phyloP scores from a whole-genome alignment of 2,113 vertebrate species.

The Atherinomorus stipes region DNA sequence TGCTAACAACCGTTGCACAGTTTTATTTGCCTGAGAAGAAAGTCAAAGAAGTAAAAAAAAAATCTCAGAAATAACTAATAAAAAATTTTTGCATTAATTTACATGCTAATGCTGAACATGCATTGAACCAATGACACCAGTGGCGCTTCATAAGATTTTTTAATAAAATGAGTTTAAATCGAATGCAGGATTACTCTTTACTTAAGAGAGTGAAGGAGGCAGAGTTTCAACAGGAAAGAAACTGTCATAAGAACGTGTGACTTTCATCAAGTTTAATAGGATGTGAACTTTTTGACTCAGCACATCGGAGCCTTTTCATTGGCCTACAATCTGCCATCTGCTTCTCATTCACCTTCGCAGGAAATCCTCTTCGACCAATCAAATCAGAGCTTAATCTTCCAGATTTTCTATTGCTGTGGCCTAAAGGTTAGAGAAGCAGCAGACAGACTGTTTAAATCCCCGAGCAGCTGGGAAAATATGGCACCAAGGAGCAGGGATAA shows the following conservation, averaged over 20 bases:
- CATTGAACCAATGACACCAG: not conserved
- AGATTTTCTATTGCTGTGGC: conserved; percentile 35
- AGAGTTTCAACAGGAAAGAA: conserved; percentile 38
- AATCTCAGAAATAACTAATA: not conserved
- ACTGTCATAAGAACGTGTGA: conserved; percentile 31
- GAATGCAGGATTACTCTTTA: not conserved
- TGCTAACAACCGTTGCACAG: too few species aligned
- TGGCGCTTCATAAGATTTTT: too few species aligned
- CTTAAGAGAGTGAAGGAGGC: not conserved
- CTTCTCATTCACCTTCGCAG: conserved; percentile 70
- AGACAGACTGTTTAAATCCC: conserved; percentile 41
- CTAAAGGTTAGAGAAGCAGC: conserved; percentile 55
- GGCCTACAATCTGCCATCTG: conserved; percentile 63
- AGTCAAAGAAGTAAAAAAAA: not conserved
- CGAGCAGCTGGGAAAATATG: conserved; percentile 50
- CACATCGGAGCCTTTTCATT: conserved; percentile 54
- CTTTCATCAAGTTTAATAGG: conserved; percentile 64
- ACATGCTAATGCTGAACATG: not conserved
- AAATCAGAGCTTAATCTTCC: conserved; percentile 60
- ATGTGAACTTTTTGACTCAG: conserved; percentile 64
- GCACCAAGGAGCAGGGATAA: conserved; percentile 21
- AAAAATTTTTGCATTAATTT: not conserved
- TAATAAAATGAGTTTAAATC: not conserved
- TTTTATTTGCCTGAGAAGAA: not conserved
- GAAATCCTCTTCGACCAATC: conserved; percentile 67